Percentiles rank a stretch among this genome's conserved stretches.
These are phyloP conservation scores for Itoplectis maculator DNA, from an alignment of 2,888 invertebrate genomes.

Conservation along the genomic window DNA sequence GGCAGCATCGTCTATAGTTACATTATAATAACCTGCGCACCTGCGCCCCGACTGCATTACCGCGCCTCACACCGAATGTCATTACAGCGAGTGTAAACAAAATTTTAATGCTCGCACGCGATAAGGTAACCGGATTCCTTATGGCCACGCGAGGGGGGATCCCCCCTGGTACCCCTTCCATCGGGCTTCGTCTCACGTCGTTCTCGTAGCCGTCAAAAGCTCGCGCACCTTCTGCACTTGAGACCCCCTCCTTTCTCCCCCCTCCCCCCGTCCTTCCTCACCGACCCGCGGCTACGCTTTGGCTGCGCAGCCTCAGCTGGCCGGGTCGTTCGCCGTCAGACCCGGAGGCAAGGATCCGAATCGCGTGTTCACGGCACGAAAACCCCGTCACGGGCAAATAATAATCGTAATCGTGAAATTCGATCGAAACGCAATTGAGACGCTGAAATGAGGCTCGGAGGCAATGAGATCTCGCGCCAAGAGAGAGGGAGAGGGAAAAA, in stretches of 20 bases:
- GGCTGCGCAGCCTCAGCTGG: not conserved
- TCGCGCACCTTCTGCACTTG: constrained; percentile 13
- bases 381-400: constrained; percentile 67
- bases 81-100: constrained; percentile 75
- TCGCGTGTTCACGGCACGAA: constrained; percentile 37
- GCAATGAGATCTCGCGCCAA: constrained; percentile 78
- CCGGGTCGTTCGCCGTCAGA: constrained; percentile 30
- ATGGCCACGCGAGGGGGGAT: constrained; percentile 58
- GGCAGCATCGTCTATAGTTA: not conserved
- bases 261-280: not conserved
- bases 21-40: constrained; percentile 41
- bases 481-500: too few species aligned
- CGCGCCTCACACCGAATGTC: constrained; percentile 65
- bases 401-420: constrained; percentile 81
- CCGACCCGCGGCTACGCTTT: not conserved
- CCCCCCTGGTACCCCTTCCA: too few species aligned
- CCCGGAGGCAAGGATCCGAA: constrained; percentile 32
- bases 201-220: constrained; percentile 31
- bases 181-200: constrained; percentile 15
- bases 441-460: constrained; percentile 78
- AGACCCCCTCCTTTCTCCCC: constrained; percentile 8
- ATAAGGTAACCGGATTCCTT: constrained; percentile 76
- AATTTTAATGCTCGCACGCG: constrained; percentile 70
- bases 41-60: constrained; percentile 56
- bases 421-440: constrained; percentile 81